Evolutionary conservation across 2,113 vertebrate genomes (phyloP).

Genomic region (Peromyscus polionotus): DNA sequence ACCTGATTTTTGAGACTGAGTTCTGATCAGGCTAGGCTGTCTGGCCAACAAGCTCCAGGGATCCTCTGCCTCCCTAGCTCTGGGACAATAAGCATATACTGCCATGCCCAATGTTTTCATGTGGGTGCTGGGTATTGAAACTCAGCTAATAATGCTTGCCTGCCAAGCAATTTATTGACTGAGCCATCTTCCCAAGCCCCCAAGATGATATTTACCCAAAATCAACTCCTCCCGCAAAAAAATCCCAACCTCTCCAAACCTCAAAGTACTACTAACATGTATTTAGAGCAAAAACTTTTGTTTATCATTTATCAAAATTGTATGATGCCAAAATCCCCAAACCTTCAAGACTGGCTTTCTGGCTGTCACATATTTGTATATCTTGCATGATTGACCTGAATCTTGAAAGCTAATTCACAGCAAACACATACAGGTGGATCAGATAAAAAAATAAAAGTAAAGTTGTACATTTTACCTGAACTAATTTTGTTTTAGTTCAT

Average conservation of each 20-base stretch:
- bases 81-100: not conserved
- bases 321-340: not conserved
- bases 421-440: not conserved
- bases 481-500: conserved; percentile 50
- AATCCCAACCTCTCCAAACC: not conserved
- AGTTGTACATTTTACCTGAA: not conserved
- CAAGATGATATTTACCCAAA: not conserved
- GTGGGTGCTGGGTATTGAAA: not conserved
- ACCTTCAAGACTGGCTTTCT: conserved; percentile 44
- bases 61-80: not conserved
- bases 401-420: not conserved
- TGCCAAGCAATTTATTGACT: not conserved
- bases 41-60: not conserved
- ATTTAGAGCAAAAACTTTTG: conserved; percentile 31
- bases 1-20: not conserved
- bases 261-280: conserved; percentile 19
- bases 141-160: not conserved
- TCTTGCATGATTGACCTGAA: conserved; percentile 14
- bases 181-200: not conserved
- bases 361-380: not conserved
- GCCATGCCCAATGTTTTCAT: not conserved
- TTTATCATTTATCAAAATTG: conserved; percentile 34
- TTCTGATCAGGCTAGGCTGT: not conserved
- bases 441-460: not conserved
- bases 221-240: not conserved